Evolutionary conservation across 1,140 invertebrate species (phyloP).

Genomic region (Teleopsis dalmanni): DNA sequence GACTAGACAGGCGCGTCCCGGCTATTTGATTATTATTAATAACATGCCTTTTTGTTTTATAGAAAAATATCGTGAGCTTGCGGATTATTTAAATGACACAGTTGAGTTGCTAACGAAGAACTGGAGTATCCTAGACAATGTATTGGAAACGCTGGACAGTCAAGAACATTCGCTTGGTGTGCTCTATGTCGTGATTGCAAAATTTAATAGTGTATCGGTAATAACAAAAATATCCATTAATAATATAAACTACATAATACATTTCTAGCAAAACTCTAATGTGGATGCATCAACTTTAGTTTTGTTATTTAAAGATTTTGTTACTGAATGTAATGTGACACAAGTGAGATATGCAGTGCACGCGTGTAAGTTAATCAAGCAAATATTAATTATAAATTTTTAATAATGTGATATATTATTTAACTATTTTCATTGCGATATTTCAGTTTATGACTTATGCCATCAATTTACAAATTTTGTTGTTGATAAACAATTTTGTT

Average conservation of each 20-base stretch:
- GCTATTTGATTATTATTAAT: background rate
- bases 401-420: background rate
- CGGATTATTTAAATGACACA: constrained; percentile 71
- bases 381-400: background rate
- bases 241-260: background rate
- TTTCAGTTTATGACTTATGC: constrained; percentile 79
- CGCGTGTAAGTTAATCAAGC: constrained; percentile 60
- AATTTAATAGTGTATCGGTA: constrained; percentile 54
- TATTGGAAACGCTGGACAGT: constrained; percentile 78
- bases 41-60: constrained; percentile 1
- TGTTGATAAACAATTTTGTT: constrained; percentile 64
- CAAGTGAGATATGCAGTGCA: constrained; percentile 79
- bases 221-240: constrained; percentile 8
- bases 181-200: constrained; percentile 74
- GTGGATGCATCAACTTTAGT: constrained; percentile 44
- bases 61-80: constrained; percentile 78
- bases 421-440: background rate
- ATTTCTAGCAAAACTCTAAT: constrained; percentile 19
- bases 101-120: constrained; percentile 74
- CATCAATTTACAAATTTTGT: constrained; percentile 73
- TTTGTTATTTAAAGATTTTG: constrained; percentile 61
- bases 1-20: background rate
- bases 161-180: constrained; percentile 84
- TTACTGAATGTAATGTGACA: constrained; percentile 74
- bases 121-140: constrained; percentile 75